Base-by-base conservation (phyloP, 2,888 invertebrate genomes). In the Platerodrilus igneus region DNA sequence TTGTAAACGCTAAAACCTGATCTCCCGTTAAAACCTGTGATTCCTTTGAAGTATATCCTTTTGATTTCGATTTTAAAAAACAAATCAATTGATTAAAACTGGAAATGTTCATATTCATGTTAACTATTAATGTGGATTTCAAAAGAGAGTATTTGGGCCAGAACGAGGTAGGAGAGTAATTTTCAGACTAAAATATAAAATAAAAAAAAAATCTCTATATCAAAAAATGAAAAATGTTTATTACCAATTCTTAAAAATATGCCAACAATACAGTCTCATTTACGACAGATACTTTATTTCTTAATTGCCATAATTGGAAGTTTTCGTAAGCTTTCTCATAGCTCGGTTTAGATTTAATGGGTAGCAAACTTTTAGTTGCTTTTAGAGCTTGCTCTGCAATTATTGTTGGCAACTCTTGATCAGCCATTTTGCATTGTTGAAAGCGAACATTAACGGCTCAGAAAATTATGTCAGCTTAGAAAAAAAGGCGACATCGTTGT, bases 1-100 rank as follows among this genome's bases (percentile, higher is more conserved):
- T 45, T 17, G 50, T 33, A 41, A 52, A 50, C 10, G 9, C 34
- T 32, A 37, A 33, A 29, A 52, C 45, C 18, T 50, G 34, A 10
- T 50, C 46, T 20, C 43, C 32, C 28, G 45, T 37, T 19, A 52
- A 50, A 45, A 48, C 33, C 18, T 47, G 45, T 5, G 47, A 49
- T 45, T 52, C 50, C 20, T 49, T 48, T 9, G 39, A 40, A 32
- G 36, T 23, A 18, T 51, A 52, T 36, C 46, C 48, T 35, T 46
- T 43, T 9, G 33, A 45, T 25, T 27, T 33, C 37, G 33, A 14
- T 42, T 52, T 52, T 18, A 51, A 34, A 44, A 51, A 51, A 21
- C 41, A 30, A 21, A 34, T 29, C 22, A 51, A 33, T 19, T 33
- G 38, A 29, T 40, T 42, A 35, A 28, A 48, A 3, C 19, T 25